These are phyloP conservation scores for Synodontis membranacea DNA, from an alignment of 2,113 vertebrate genomes.

Conservation along the genomic window DNA sequence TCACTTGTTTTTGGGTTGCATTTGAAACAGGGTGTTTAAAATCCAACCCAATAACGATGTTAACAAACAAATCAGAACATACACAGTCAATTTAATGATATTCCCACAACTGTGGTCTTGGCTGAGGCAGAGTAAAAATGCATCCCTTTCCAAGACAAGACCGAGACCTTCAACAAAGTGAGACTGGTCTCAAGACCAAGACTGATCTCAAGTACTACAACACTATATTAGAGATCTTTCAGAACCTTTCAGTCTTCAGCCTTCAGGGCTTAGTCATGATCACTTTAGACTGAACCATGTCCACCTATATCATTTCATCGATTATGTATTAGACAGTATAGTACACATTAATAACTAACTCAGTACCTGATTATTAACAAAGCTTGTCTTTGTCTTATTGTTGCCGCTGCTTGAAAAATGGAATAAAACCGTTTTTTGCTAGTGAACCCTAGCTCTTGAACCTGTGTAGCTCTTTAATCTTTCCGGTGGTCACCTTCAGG, in stretches of 20 bases:
- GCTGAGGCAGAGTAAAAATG: no score
- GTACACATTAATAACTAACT: not conserved
- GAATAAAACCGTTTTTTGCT: not conserved
- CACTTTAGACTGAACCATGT: not conserved
- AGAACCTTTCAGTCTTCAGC: not conserved
- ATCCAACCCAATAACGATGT: no score
- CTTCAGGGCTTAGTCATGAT: not conserved
- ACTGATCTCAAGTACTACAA: no score
- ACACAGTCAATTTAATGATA: no score
- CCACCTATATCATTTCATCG: not conserved
- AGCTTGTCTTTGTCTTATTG: not conserved
- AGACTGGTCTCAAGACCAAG: no score
- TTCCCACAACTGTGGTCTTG: no score
- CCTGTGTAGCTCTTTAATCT: conserved; percentile 3
- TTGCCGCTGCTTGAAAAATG: not conserved
- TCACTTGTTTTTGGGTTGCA: no score
- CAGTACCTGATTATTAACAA: not conserved
- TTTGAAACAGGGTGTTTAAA: no score
- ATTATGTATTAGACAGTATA: not conserved
- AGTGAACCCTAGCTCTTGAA: not conserved
- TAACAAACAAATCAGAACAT: no score
- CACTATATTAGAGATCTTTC: no score
- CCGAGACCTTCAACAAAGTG: no score
- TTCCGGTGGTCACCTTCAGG: conserved; percentile 22
- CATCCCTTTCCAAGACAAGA: no score